Base-by-base conservation (phyloP, 30 jellyfish, hydroid and myxozoan genomes). In the Haliclystus octoradiatus region DNA sequence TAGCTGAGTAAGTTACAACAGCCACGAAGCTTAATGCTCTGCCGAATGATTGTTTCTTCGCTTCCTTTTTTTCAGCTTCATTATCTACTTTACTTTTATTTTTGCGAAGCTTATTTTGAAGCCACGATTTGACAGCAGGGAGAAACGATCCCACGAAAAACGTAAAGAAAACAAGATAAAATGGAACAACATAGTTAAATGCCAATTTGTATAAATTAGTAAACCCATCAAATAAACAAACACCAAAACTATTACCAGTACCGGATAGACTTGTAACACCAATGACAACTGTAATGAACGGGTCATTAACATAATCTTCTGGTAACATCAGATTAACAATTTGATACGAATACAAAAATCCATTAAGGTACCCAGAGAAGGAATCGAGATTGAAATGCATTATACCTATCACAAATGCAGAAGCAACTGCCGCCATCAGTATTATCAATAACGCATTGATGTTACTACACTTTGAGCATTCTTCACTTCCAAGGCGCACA, bases 311-410 rank as follows among this genome's bases (percentile, higher is more conserved):
- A 4, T 63, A 76, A 46, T 69, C 60, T 66, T 75, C 92, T 28
- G 85, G 85, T 23, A 80, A 32, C 61, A 88, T 35, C 51, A 77
- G 33, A 23, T 53, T 73, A 31, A 88, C 27, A 33, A 83, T 67
- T 60, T 88, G 97, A 78, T 88, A 88, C 24, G 93, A 82, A 66
- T 88, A 88, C 34, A 79, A 50, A 50, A 46, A 88, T 50, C 93
- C 94, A 80, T 88, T 88, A 26, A 88, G 66, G 62, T 88, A 88
- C 14, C 97, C 97, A 33, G 97, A 79, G 62, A 88, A 88, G 29
- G 93, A 92, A 74, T 88, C 94, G 53, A 88, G 46, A 66, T 88
- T 79, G 46, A 88, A 88, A 72, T 73, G 72, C 62, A 88, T 52
- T 52, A 84, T 67, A 24, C 77, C 3, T 12, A 72, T 28, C 9